Conservation (phyloP, 35 echinoderm and acorn worm genomes). For the Apostichopus japonicus region DNA sequence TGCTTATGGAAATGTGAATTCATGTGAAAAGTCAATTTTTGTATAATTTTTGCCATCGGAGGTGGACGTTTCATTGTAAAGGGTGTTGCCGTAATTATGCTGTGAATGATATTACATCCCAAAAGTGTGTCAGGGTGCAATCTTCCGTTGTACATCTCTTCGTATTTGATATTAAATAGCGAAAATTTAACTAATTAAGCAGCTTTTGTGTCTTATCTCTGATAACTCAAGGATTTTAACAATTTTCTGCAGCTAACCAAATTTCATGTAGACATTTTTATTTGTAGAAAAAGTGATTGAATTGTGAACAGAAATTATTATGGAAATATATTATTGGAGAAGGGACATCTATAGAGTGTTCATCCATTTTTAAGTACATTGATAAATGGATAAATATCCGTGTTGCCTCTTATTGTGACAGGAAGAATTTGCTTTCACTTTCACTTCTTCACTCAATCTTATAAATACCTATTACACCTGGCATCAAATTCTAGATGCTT, state of each 20-base stretch:
- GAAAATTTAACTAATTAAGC: neutral
- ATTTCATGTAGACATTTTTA: too few relatives aligned
- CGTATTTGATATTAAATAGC: neutral
- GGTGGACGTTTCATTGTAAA: neutral
- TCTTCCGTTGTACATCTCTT: neutral
- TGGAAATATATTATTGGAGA: too few relatives aligned
- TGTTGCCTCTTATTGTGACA: too few relatives aligned
- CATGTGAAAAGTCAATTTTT: neutral
- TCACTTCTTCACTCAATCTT: too few relatives aligned
- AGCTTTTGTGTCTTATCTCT: neutral
- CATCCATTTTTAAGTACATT: too few relatives aligned
- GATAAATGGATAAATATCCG: too few relatives aligned
- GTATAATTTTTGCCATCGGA: neutral
- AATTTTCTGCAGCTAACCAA: neutral
- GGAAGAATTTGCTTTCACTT: too few relatives aligned
- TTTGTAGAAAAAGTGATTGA: neutral
- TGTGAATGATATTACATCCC: constrained; percentile 3
- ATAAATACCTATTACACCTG: too few relatives aligned
- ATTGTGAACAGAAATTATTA: too few relatives aligned
- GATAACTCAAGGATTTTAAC: constrained; percentile 1
- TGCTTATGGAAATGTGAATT: neutral
- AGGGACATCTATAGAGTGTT: too few relatives aligned
- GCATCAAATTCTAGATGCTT: too few relatives aligned
- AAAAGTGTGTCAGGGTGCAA: neutral
- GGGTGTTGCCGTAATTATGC: constrained; percentile 42